These are phyloP conservation scores for Gorilla gorilla DNA, from an alignment of 2,113 vertebrate species.

Conservation along the genomic window DNA sequence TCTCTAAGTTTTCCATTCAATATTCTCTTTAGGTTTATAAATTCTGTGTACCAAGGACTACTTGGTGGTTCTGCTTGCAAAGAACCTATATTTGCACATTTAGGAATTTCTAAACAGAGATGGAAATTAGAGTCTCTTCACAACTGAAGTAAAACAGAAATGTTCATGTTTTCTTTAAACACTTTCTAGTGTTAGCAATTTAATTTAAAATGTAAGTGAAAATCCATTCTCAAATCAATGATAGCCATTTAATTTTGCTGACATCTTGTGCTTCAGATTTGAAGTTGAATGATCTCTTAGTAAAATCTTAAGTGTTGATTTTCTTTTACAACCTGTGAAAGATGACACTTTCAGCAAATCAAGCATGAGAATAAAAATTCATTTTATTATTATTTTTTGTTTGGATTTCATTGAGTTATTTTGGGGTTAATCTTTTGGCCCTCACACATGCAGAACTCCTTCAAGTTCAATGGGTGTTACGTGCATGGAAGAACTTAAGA, in stretches of 20 bases:
- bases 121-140: not conserved
- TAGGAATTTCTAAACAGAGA: constrained; percentile 8
- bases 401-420: constrained; percentile 11
- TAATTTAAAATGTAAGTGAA: not conserved
- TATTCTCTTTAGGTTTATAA: constrained; percentile 31
- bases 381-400: not conserved
- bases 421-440: constrained; percentile 21
- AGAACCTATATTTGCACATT: not conserved
- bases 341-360: not conserved
- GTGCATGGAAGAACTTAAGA: constrained; percentile 7
- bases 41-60: not conserved
- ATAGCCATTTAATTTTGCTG: not conserved
- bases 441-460: not conserved
- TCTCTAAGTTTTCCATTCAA: not conserved
- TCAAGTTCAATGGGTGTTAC: not conserved
- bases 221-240: not conserved
- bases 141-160: constrained; percentile 10
- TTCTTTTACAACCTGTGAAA: not conserved
- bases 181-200: not conserved
- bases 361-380: constrained; percentile 16
- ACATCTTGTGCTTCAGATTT: constrained; percentile 31
- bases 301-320: not conserved
- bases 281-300: not conserved
- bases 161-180: not conserved
- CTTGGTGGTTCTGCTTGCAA: not conserved